phyloP scores from a whole-genome alignment of 2,797 vertebrate species.

The Melanotaenia pygmaea region DNA sequence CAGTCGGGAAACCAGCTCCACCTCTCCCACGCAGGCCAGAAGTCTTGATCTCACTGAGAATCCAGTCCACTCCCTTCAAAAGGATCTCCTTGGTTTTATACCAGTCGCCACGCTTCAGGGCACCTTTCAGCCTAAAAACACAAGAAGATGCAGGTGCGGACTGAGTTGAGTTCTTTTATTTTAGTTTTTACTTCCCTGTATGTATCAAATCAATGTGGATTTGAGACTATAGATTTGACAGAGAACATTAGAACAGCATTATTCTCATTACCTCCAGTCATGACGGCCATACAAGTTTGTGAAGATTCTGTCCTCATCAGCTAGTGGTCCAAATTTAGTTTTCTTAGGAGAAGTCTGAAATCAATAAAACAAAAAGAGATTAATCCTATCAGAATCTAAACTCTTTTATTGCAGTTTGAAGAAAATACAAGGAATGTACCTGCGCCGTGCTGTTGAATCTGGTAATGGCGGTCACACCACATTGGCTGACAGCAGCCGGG shows the following conservation, averaged over 20 bases:
- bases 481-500: slow-evolving; percentile 71
- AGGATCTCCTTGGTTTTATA: slow-evolving; percentile 98
- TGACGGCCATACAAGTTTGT: slow-evolving; percentile 96
- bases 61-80: slow-evolving; percentile 95
- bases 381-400: neutral
- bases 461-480: slow-evolving; percentile 56
- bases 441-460: slow-evolving; percentile 82
- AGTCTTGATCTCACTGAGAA: slow-evolving; percentile 91
- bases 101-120: slow-evolving; percentile 92
- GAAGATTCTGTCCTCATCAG: slow-evolving; percentile 95
- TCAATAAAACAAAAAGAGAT: slow-evolving; percentile 25
- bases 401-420: neutral
- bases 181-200: neutral
- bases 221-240: neutral
- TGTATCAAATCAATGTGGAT: neutral
- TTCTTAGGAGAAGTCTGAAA: slow-evolving; percentile 86
- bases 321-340: slow-evolving; percentile 92
- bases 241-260: neutral
- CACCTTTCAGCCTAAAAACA: slow-evolving; percentile 88
- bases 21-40: slow-evolving; percentile 94
- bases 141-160: slow-evolving; percentile 9
- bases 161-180: neutral
- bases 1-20: slow-evolving; percentile 95
- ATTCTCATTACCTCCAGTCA: slow-evolving; percentile 88
- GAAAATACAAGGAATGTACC: slow-evolving; percentile 39